These are phyloP conservation scores for Stictonetta naevosa DNA, from an alignment of 2,113 vertebrate species.

Conservation along the genomic window DNA sequence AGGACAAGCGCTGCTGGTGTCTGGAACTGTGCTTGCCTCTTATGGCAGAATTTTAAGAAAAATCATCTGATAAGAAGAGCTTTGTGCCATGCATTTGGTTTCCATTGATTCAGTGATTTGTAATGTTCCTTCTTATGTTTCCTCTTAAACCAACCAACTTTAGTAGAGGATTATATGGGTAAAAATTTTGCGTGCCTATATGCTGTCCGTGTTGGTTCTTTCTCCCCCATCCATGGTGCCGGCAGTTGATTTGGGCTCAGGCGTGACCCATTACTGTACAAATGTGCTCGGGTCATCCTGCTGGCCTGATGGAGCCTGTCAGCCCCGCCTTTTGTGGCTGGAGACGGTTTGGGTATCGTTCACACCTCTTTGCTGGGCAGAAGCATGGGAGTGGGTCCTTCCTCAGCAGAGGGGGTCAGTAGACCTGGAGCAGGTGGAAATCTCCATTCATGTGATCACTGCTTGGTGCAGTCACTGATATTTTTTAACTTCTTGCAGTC, in stretches of 20 bases:
- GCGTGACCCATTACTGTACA: rapidly evolving
- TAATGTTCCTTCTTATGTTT: not conserved
- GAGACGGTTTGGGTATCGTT: rapidly evolving
- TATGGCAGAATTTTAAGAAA: not conserved
- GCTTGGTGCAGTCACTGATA: not conserved
- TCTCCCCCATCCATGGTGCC: rapidly evolving
- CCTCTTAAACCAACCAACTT: not conserved
- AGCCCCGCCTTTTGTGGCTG: not conserved
- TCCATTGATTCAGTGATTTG: not conserved
- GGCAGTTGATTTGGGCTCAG: rapidly evolving
- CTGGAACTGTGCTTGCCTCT: not conserved
- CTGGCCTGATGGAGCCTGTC: not conserved
- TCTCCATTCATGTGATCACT: not conserved
- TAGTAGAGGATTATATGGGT: not conserved
- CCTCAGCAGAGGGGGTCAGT: rapidly evolving
- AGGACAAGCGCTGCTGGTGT: not conserved
- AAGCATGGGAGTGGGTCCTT: rapidly evolving
- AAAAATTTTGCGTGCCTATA: not conserved
- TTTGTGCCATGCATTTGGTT: not conserved
- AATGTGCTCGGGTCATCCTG: rapidly evolving
- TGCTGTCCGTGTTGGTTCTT: not conserved
- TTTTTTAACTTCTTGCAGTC: not conserved
- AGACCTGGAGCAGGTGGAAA: rapidly evolving
- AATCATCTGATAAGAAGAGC: not conserved
- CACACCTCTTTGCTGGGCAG: rapidly evolving